These are phyloP conservation scores for Oxycera nigricornis DNA, from an alignment of 2,888 invertebrate species.

Conservation along the genomic window DNA sequence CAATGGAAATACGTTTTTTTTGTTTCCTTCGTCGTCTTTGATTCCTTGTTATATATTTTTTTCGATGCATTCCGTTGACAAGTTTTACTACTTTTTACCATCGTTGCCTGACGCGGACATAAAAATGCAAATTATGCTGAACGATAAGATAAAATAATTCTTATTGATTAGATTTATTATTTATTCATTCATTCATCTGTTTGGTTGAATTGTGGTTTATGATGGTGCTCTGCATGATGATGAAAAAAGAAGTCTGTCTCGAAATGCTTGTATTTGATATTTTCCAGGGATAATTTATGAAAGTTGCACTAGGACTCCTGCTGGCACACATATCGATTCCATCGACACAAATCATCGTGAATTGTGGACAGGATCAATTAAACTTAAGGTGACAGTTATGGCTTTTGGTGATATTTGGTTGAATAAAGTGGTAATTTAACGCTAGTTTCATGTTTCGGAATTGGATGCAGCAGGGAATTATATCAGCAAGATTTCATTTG, in stretches of 20 bases:
- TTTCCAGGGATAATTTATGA: conserved; percentile 29
- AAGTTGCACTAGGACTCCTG: conserved; percentile 28
- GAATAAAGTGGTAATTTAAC: background rate
- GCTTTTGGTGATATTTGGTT: conserved; percentile 6
- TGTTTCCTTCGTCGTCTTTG: background rate
- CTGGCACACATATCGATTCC: conserved; percentile 34
- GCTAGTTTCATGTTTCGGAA: background rate
- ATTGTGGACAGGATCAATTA: conserved; percentile 23
- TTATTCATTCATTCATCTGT: conserved; percentile 26
- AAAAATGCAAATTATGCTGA: conserved; percentile 23
- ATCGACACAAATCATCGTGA: conserved; percentile 22
- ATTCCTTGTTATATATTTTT: background rate
- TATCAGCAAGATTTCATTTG: no score
- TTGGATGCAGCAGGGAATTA: no score
- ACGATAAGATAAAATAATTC: conserved; percentile 28
- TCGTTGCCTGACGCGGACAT: background rate
- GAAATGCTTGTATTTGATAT: background rate
- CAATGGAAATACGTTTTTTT: background rate
- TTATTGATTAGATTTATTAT: conserved; percentile 36
- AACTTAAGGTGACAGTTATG: conserved; percentile 30
- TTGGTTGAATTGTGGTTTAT: background rate
- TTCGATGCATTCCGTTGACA: conserved; percentile 25
- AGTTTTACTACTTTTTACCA: conserved; percentile 40
- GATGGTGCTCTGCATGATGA: background rate
- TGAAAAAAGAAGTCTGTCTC: background rate